These are phyloP conservation scores for Epinotia ramella DNA, from an alignment of 2,888 invertebrate genomes.

Conservation along the genomic window DNA sequence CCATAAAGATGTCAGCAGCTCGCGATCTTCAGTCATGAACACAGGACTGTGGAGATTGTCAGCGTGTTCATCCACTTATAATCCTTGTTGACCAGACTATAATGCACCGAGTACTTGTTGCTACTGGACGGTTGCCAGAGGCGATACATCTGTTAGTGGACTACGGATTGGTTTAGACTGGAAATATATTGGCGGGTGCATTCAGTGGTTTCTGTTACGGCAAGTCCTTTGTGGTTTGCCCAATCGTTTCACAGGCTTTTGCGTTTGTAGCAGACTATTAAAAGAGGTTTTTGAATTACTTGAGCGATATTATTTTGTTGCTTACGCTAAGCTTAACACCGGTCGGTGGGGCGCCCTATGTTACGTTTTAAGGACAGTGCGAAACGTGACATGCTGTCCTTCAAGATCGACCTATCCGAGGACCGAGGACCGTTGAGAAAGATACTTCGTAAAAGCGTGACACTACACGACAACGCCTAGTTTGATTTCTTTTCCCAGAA, in stretches of 20 bases:
- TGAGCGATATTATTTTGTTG: too few species aligned
- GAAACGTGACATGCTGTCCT: too few species aligned
- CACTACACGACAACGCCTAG: too few species aligned
- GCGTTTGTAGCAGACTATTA: slow-evolving; percentile 9
- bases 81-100: neutral
- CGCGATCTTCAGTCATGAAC: too few species aligned
- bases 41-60: neutral
- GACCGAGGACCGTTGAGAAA: too few species aligned
- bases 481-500: too few species aligned
- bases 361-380: too few species aligned
- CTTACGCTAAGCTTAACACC: too few species aligned
- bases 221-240: slow-evolving; percentile 16
- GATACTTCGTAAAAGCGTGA: too few species aligned
- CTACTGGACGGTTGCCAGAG: slow-evolving; percentile 41
- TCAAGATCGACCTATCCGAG: too few species aligned
- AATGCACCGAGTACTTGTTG: slow-evolving; percentile 40
- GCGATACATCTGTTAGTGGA: slow-evolving; percentile 42
- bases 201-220: neutral
- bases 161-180: slow-evolving; percentile 19
- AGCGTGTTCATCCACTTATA: neutral
- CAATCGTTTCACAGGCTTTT: slow-evolving; percentile 5
- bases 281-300: neutral
- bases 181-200: slow-evolving; percentile 15
- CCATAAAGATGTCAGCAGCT: too few species aligned
- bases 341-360: too few species aligned